phyloP scores from a whole-genome alignment of 2,113 vertebrate species.

The Apodemus sylvaticus region DNA sequence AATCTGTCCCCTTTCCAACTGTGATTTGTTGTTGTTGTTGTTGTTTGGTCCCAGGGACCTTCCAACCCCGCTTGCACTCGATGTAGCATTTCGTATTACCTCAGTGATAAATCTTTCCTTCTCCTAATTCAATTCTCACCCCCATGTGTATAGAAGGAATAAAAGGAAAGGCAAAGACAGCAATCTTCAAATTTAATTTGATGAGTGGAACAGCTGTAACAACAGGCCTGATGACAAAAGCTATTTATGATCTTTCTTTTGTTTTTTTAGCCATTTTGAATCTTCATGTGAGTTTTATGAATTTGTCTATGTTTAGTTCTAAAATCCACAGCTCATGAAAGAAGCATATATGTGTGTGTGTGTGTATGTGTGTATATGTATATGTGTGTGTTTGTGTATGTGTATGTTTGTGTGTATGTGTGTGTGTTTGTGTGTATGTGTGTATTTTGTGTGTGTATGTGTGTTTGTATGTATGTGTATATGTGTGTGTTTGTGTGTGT shows the following conservation, averaged over 20 bases:
- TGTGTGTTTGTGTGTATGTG: too few relatives aligned
- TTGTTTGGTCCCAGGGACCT: neutral
- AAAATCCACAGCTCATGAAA: neutral
- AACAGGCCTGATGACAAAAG: neutral
- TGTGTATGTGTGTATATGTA: too few relatives aligned
- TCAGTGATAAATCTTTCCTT: neutral
- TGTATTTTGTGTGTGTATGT: too few relatives aligned
- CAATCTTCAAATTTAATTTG: neutral
- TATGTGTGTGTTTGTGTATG: too few relatives aligned
- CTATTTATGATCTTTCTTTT: neutral
- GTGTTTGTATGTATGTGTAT: too few relatives aligned
- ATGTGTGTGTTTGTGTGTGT: neutral
- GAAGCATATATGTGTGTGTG: neutral
- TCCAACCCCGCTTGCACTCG: neutral
- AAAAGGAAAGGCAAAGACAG: neutral
- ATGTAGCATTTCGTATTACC: neutral
- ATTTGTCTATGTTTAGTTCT: neutral
- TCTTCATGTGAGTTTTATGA: neutral
- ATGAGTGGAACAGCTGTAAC: neutral
- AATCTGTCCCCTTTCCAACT: neutral
- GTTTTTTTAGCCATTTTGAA: neutral
- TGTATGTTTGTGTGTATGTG: too few relatives aligned
- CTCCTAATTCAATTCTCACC: neutral
- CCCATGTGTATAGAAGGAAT: neutral
- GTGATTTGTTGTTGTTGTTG: neutral